These are phyloP conservation scores for Eonycteris spelaea DNA, from an alignment of 2,113 vertebrate genomes.

Conservation along the genomic window DNA sequence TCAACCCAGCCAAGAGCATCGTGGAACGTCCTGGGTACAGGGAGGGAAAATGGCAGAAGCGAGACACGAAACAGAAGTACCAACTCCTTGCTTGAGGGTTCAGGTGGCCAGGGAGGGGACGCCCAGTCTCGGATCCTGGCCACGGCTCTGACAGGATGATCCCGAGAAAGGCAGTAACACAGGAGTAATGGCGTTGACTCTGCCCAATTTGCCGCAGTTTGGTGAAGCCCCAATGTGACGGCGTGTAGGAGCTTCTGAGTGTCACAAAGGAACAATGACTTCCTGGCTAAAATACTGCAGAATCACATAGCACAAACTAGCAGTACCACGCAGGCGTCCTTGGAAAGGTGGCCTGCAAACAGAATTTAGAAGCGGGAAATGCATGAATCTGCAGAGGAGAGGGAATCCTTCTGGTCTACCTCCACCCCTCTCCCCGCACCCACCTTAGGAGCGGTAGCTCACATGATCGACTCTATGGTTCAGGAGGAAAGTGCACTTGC, in stretches of 20 bases:
- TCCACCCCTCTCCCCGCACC: background rate
- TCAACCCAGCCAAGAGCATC: background rate
- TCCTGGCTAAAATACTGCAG: no score
- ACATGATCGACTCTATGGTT: background rate
- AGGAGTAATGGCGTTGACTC: no score
- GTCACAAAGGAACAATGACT: background rate
- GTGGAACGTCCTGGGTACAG: background rate
- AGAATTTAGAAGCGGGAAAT: background rate
- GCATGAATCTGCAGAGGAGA: background rate
- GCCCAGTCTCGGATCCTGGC: rapidly evolving
- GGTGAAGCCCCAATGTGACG: background rate
- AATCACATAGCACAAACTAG: background rate
- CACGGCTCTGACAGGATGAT: background rate
- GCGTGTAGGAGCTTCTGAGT: background rate
- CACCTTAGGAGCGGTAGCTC: background rate
- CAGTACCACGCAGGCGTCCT: background rate
- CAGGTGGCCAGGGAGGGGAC: background rate
- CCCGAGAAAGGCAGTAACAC: no score
- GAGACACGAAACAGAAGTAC: no score
- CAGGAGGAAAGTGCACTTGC: background rate
- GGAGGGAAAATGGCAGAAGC: background rate
- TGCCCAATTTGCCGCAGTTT: background rate
- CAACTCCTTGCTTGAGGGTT: background rate
- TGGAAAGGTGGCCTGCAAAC: background rate
- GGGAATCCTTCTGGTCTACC: background rate